Conservation (phyloP, 2,113 vertebrate species). For the Hyaena hyaena region DNA sequence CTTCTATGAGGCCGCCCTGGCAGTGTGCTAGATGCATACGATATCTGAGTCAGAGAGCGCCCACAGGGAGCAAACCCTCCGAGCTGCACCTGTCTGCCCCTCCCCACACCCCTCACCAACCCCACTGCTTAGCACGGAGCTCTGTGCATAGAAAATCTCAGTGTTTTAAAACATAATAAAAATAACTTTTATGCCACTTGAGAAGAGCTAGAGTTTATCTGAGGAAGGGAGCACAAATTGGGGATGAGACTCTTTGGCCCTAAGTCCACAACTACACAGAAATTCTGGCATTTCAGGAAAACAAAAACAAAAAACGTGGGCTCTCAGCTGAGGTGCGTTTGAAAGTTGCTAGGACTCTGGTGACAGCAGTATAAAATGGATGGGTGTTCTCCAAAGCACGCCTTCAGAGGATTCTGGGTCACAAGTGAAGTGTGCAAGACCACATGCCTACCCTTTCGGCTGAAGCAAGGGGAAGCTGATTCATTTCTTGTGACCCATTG, state of each 20-base stretch:
- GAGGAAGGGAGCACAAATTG: neutral
- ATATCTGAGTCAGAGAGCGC: neutral
- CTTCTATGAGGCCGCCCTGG: neutral
- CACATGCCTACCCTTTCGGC: neutral
- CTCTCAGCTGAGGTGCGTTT: neutral
- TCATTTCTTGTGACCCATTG: slow-evolving; percentile 10
- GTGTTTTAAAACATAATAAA: neutral
- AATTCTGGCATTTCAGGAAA: neutral
- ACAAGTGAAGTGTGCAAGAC: neutral
- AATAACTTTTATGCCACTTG: neutral
- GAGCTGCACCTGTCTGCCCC: neutral
- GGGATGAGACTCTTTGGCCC: neutral
- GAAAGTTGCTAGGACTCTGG: neutral
- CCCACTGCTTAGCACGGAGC: neutral
- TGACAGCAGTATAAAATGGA: neutral
- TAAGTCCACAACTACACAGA: neutral
- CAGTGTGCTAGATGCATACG: neutral
- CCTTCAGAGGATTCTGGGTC: neutral
- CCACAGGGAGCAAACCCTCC: neutral
- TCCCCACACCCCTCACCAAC: neutral
- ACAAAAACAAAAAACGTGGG: neutral
- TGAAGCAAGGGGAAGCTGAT: slow-evolving; percentile 59
- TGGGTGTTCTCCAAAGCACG: neutral
- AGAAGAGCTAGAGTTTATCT: neutral
- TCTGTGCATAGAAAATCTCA: neutral